Conservation (phyloP, 2,888 invertebrate genomes). For the Drosophila lutescens region DNA sequence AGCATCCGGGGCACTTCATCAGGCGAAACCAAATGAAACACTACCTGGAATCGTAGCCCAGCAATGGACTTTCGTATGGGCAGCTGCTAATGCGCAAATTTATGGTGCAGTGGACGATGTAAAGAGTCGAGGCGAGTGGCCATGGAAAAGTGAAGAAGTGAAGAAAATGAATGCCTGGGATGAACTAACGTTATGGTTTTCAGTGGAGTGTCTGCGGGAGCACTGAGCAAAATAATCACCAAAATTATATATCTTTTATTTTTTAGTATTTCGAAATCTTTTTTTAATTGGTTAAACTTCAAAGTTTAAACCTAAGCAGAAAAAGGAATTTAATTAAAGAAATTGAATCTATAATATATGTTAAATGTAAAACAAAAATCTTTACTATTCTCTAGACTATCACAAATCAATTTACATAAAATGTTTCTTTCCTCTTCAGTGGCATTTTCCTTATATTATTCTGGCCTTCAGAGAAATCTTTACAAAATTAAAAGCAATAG, state of each 20-base stretch:
- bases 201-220: slow-evolving; percentile 4
- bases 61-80: slow-evolving; percentile 83
- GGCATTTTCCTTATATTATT: not conserved
- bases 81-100: slow-evolving; percentile 77
- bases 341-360: too few relatives aligned
- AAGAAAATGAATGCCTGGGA: slow-evolving; percentile 50
- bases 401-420: not conserved
- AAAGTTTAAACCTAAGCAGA: too few relatives aligned
- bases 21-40: slow-evolving; percentile 16
- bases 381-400: too few relatives aligned
- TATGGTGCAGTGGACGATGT: slow-evolving; percentile 49
- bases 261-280: too few relatives aligned
- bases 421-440: not conserved
- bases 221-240: slow-evolving; percentile 16
- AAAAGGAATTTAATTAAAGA: too few relatives aligned
- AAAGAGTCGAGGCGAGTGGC: slow-evolving; percentile 43
- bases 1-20: slow-evolving; percentile 28
- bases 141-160: slow-evolving; percentile 64
- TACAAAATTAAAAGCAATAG: not conserved
- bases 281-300: too few relatives aligned
- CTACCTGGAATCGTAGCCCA: slow-evolving; percentile 84
- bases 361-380: too few relatives aligned
- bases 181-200: slow-evolving; percentile 29
- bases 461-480: not conserved
- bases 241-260: not conserved